Base-by-base conservation (phyloP, 2,888 invertebrate genomes). In the Spisula solida region DNA sequence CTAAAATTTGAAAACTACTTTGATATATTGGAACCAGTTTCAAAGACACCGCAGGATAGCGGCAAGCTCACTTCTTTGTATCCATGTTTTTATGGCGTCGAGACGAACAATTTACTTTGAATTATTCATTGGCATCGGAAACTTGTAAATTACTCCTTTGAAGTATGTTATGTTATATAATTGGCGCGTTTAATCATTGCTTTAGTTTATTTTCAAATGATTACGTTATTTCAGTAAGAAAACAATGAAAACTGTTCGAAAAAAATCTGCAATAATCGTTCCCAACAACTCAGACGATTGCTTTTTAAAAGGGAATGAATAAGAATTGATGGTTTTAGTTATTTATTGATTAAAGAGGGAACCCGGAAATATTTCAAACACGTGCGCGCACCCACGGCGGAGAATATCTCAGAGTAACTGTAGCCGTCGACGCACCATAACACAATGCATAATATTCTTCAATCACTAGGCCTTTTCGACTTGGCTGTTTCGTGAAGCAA, bases 201-300 rank as follows among this genome's bases (percentile, higher is more conserved):
- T 75, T 75, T 51, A 31, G 83, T 83, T 75, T 83, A 83, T 70
- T 83, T 83, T 83, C 70, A 83, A 75, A 70, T 70, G 70, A 83
- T 83, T 83, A 83, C 70, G 75, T 18, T 51, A 75, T 34, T 31
- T 48, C 25, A 51, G 51, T 47, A 48, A 75, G 75, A 75, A 83
- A 83, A 83, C 83, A 83, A 75, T 83, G 66, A 41, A 82, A 47
- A 16, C 34, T 31, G 10, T 66, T 16, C 41, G 18, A 34, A 14
- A 34, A 75, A 34, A 34, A 4, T 34, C 18, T 75, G 2, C 34
- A 31, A 10, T 34, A 75, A 75, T 31, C 14, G 75, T 75, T 75
- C 25, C n/a, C 34, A 75, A 34, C 34, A 1, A 75, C 16, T 25
- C 18, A 16, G 12, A 31, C 18, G 34, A 1, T 14, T 75, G 29